A percentile compares a stretch with the other conserved stretches of the same genome.
Evolutionary conservation across 2,888 invertebrate genomes (phyloP).

Genomic region (Oithona nana): DNA sequence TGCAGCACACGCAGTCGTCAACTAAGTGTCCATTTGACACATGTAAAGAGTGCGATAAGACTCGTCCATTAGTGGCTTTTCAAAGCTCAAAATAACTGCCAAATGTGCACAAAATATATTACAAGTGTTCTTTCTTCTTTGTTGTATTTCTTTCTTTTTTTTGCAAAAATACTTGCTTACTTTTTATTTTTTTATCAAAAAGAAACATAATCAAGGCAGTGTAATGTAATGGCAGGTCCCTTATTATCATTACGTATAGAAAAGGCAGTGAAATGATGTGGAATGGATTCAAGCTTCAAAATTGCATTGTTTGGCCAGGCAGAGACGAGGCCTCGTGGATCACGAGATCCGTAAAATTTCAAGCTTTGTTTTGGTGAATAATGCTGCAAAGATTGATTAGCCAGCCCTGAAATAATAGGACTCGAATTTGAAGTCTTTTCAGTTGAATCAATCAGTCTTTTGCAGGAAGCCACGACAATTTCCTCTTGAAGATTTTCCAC

Average conservation of each 20-base stretch:
- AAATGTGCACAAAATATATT: too few species aligned
- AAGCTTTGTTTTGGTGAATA: conserved; percentile 4
- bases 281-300: conserved; percentile 12
- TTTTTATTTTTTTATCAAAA: too few species aligned
- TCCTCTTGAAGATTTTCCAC: not conserved
- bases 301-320: conserved; percentile 8
- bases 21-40: too few species aligned
- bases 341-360: conserved; percentile 11
- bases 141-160: too few species aligned
- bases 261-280: conserved; percentile 14
- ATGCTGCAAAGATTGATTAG: not conserved
- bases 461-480: not conserved
- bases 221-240: conserved; percentile 6
- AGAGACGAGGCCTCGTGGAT: not conserved
- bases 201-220: conserved; percentile 16
- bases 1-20: too few species aligned
- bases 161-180: too few species aligned
- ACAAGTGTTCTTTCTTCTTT: too few species aligned
- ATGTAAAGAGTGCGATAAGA: too few species aligned
- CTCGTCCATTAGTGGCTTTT: too few species aligned
- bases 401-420: not conserved
- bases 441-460: not conserved
- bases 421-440: not conserved
- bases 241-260: conserved; percentile 3
- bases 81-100: too few species aligned